These are phyloP conservation scores for Clarias laeviceps DNA, from an alignment of 2,797 vertebrate genomes.

Conservation along the genomic window DNA sequence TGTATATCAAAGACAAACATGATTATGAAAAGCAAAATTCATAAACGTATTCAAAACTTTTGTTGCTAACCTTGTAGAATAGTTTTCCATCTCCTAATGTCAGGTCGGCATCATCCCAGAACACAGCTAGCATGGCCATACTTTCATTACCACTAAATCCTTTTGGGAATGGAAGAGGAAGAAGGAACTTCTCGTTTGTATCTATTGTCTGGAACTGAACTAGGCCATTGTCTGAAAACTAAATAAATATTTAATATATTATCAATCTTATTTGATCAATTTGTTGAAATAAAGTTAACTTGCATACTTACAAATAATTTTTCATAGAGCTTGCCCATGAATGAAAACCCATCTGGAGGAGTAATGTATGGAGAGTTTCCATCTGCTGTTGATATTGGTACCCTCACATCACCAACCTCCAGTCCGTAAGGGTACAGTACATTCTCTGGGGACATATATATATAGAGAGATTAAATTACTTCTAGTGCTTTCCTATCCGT, in stretches of 20 bases:
- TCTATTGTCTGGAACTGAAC: slow-evolving; percentile 76
- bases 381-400: slow-evolving; percentile 69
- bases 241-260: neutral
- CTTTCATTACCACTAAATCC: slow-evolving; percentile 73
- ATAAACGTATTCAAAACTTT: neutral
- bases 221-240: slow-evolving; percentile 86
- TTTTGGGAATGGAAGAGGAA: slow-evolving; percentile 70
- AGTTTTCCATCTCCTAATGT: slow-evolving; percentile 74
- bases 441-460: slow-evolving; percentile 69
- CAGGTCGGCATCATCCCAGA: slow-evolving; percentile 84
- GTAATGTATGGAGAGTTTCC: slow-evolving; percentile 79
- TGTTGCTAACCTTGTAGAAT: slow-evolving; percentile 74
- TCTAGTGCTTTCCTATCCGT: neutral
- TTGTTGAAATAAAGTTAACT: neutral
- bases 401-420: slow-evolving; percentile 70
- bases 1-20: neutral
- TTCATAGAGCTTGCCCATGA: slow-evolving; percentile 74
- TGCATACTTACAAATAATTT: slow-evolving; percentile 77
- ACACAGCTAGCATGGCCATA: slow-evolving; percentile 74
- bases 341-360: slow-evolving; percentile 73
- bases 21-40: neutral
- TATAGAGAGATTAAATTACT: slow-evolving; percentile 2
- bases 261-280: neutral
- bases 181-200: slow-evolving; percentile 75
- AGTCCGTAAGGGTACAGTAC: slow-evolving; percentile 77